Conservation (phyloP, 2,888 invertebrate species). For the Pseudeuparius sepicola region DNA sequence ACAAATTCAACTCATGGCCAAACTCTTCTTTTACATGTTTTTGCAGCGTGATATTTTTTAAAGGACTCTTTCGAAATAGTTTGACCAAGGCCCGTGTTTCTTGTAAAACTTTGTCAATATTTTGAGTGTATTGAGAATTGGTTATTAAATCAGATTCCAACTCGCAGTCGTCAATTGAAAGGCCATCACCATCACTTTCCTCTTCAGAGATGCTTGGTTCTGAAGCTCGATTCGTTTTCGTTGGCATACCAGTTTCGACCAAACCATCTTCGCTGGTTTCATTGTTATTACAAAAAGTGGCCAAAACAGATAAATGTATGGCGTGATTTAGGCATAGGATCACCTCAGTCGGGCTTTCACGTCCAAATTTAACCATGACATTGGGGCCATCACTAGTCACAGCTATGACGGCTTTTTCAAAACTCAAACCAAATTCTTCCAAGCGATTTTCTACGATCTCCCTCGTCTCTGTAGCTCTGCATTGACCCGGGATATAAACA, state of each 20-base stretch:
- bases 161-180: constrained; percentile 2
- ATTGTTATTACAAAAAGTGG: too few relatives aligned
- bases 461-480: constrained; percentile 1
- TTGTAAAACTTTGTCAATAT: too few relatives aligned
- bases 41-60: too few relatives aligned
- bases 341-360: constrained; percentile 1
- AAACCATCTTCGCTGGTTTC: constrained; percentile 1
- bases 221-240: neutral
- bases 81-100: too few relatives aligned
- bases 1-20: too few relatives aligned
- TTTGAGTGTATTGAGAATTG: too few relatives aligned
- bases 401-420: neutral
- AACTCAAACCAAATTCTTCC: constrained; percentile 1
- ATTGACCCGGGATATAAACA: constrained; percentile 1
- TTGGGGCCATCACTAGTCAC: constrained; percentile 2
- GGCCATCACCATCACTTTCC: constrained; percentile 2
- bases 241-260: constrained; percentile 1
- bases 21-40: too few relatives aligned
- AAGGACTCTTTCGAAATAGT: too few relatives aligned
- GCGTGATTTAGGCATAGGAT: neutral
- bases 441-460: constrained; percentile 1
- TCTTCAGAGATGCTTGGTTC: neutral
- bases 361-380: constrained; percentile 1
- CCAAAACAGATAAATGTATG: too few relatives aligned
- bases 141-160: too few relatives aligned